A percentile compares a stretch with the other conserved stretches of the same genome.
Conservation (phyloP, 2,113 vertebrate species). For the Ctenodactylus gundi region DNA sequence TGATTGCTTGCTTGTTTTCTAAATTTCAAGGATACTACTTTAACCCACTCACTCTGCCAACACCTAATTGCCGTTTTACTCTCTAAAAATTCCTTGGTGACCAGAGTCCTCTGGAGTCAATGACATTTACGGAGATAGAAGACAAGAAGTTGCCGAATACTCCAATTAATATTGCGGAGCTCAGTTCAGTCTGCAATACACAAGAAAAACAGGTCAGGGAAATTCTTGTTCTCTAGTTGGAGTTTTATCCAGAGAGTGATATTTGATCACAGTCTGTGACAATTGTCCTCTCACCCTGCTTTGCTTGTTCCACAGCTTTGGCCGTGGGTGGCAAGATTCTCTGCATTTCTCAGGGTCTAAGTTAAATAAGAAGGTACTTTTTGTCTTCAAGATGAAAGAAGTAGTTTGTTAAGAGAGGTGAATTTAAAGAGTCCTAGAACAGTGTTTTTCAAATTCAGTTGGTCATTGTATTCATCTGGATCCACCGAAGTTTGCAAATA, state of each 20-base stretch:
- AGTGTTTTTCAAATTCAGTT: neutral
- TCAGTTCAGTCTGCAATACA: neutral
- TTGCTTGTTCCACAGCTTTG: neutral
- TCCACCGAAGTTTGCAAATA: neutral
- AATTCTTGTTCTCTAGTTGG: neutral
- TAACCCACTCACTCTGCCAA: neutral
- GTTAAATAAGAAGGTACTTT: constrained; percentile 43
- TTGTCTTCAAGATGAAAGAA: constrained; percentile 45
- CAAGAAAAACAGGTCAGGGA: neutral
- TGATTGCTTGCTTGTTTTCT: constrained; percentile 30
- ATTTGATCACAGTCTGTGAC: constrained; percentile 21
- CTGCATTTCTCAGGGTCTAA: neutral
- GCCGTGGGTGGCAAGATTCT: neutral
- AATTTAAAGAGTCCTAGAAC: neutral
- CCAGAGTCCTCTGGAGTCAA: neutral
- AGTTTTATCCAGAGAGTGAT: neutral
- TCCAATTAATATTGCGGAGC: neutral
- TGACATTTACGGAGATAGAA: neutral
- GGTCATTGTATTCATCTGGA: neutral
- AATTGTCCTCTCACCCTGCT: neutral
- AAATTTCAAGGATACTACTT: neutral
- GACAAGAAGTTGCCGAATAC: neutral
- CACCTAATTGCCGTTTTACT: constrained; percentile 42
- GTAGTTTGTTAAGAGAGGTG: neutral
- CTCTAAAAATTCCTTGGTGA: neutral